Base-by-base conservation (phyloP, 2,888 invertebrate genomes). In the Oxycera nigricornis region DNA sequence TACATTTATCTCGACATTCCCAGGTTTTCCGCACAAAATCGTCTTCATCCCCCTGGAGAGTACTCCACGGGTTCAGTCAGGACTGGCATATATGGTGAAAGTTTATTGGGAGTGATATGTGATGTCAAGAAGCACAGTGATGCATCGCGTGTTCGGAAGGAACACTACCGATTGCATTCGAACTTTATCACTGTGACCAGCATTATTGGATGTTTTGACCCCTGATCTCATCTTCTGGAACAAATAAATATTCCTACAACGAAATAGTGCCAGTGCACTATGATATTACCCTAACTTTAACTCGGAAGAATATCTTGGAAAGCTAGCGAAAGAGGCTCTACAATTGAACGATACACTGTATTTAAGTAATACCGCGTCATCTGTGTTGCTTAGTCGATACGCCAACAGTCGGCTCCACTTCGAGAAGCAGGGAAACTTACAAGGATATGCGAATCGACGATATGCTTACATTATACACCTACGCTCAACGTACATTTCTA, bases 1-100 rank as follows among this genome's bases (percentile, higher is more conserved):
- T 78, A 78, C 78, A 79, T 78, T 78, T 77, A 78, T 79, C 78
- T 79, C 78, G 78, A 78, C 76, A 73, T 76, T 75, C 76, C 76
- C 74, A 73, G 73, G 74, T 72, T 76, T 74, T 74, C 76, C 73
- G 72, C 76, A 76, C 76, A 76, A 74, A 74, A 76, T 74, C 76
- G 73, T 76, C 76, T 76, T 76, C 73, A 74, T 76, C 76, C 74
- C 76, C 73, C 73, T 65, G 39, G 74, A 74, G 65, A 55, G 35
- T 70, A 55, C 55, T 70, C 52, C 39, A 22, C 67, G 59, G 30
- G 28, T 65, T 65, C 24, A 41, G 65, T 65, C 65, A 39, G 24
- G 65, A 39, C 39, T 17, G 26, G 22, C 65, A 24, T 70, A 55
- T 52, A 50, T 65, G 50, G 31, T 70, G 70, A 20, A 70, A 55